Percentiles rank a stretch among this genome's conserved stretches.
Conservation (phyloP, 2,113 vertebrate species). For the Amphiprion percula region DNA sequence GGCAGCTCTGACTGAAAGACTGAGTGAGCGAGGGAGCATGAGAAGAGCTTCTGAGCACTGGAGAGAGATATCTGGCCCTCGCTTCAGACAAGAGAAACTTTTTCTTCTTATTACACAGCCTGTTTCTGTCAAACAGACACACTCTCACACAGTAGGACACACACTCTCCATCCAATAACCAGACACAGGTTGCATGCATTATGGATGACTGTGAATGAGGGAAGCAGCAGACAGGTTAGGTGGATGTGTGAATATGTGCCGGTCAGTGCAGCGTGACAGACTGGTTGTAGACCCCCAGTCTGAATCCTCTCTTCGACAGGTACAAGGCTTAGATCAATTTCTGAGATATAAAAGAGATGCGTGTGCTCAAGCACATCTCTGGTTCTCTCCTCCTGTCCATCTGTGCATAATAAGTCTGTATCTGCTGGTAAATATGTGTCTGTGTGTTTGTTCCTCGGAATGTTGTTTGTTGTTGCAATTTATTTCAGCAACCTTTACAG, state of each 20-base stretch:
- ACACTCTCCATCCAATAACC: constrained; percentile 20
- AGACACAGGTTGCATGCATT: constrained; percentile 53
- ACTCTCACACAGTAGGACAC: constrained; percentile 5
- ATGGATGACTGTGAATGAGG: constrained; percentile 55
- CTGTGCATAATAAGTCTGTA: constrained; percentile 11
- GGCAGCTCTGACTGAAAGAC: constrained; percentile 21
- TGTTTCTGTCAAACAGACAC: constrained; percentile 32
- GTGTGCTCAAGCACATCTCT: constrained; percentile 48
- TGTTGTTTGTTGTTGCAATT: constrained; percentile 12
- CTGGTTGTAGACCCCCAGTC: constrained; percentile 42
- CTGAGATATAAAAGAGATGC: constrained; percentile 44
- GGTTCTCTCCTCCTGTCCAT: constrained; percentile 30
- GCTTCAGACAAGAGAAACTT: constrained; percentile 32
- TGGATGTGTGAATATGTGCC: constrained; percentile 10
- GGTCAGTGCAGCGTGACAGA: constrained; percentile 60
- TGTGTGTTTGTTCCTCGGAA: constrained; percentile 24
- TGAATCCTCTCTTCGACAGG: constrained; percentile 69
- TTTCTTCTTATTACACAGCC: constrained; percentile 39
- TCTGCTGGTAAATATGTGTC: constrained; percentile 23
- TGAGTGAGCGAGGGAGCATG: not conserved
- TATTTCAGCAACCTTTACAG: constrained; percentile 33
- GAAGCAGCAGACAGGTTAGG: constrained; percentile 31
- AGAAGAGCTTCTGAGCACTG: not conserved
- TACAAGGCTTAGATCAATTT: constrained; percentile 60
- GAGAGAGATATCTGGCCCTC: constrained; percentile 4